Evolutionary conservation across 2,113 vertebrate species (phyloP).

Genomic region (Dromaius novaehollandiae): DNA sequence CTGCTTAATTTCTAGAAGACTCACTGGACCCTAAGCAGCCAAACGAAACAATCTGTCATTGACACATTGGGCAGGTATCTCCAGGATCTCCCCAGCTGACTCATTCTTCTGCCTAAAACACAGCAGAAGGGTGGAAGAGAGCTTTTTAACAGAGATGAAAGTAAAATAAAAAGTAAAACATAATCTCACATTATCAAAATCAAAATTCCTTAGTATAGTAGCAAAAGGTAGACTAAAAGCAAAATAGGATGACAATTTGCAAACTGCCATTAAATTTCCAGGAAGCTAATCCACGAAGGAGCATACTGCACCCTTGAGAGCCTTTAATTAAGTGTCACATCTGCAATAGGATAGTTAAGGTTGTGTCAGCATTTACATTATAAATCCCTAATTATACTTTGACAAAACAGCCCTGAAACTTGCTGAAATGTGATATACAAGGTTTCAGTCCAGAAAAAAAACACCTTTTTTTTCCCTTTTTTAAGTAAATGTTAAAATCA

Average conservation of each 20-base stretch:
- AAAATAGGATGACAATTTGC: constrained; percentile 15
- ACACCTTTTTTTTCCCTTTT: not conserved
- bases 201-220: not conserved
- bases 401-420: not conserved
- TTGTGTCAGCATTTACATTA: constrained; percentile 22
- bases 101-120: constrained; percentile 23
- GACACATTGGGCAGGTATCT: not conserved
- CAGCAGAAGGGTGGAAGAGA: not conserved
- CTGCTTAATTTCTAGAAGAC: not conserved
- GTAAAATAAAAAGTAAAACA: constrained; percentile 20
- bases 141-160: not conserved
- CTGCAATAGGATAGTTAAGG: constrained; percentile 31
- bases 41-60: constrained; percentile 11
- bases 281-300: constrained; percentile 41
- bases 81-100: not conserved
- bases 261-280: constrained; percentile 25
- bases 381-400: not conserved
- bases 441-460: not conserved
- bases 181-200: not conserved
- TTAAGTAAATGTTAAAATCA: not conserved
- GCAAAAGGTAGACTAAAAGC: not conserved
- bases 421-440: not conserved
- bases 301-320: constrained; percentile 21
- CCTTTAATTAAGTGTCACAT: constrained; percentile 42
- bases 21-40: not conserved